Evolutionary conservation across 2,797 vertebrate species (phyloP), one percentile per base, ranked within the genome.

Genomic region (Fistularia tabacaria): DNA sequence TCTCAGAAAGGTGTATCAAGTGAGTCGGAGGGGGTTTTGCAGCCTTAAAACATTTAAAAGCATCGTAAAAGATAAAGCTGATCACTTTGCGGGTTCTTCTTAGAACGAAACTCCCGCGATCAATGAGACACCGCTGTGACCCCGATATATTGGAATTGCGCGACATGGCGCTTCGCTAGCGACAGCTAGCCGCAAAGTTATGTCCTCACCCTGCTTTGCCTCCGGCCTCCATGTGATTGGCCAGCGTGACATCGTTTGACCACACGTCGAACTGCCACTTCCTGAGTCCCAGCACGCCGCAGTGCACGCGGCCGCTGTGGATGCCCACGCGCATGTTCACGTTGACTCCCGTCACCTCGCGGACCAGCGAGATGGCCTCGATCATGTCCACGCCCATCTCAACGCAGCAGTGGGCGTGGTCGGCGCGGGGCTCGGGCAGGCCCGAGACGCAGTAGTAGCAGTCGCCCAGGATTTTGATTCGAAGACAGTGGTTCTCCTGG

Each of bases 311-410:
- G 7, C 95, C 95, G 0, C 95, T 98, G 89, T 98, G 96, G 80
- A 98, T 98, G 73, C 96, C 96, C 10, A 98, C 96, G 0, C 96
- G 94, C 96, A 98, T 98, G 92, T 98, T 98, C 8, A 98, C 95
- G n/a, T 98, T 97, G 68, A 98, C 95, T 14, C 96, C 95, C 0
- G 95, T 98, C 65, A 98, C 95, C 85, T 98, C 96, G 0, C 96
- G 92, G 59, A 98, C 96, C 86, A 98, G 86, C 96, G 95, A 96
- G 86, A 98, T 98, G 66, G 96, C 95, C 81, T 96, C 95, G 0
- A 98, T 98, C 96, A 98, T 98, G 90, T 98, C 95, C 0, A 98
- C 94, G 0, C 96, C 96, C 95, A 98, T 98, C 87, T 98, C 95
- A 80, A 98, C 96, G 0, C 96, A 98, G 90, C 96, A 98, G 88